Percentiles rank a stretch among this genome's conserved stretches.
phyloP scores from a whole-genome alignment of 2,888 invertebrate genomes.

The Latheticus oryzae region DNA sequence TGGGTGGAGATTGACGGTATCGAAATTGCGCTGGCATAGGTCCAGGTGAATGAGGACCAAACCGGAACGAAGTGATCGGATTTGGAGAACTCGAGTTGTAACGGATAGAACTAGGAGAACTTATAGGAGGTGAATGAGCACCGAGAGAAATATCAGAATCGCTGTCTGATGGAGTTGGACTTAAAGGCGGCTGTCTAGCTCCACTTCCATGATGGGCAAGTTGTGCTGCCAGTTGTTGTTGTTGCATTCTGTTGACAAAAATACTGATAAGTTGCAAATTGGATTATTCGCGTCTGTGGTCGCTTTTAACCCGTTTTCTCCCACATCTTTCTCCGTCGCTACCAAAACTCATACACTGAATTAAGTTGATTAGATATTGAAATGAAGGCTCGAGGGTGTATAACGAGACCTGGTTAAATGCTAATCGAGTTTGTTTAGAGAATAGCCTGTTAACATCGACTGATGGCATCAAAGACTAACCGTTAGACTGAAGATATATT shows the following conservation, averaged over 20 bases:
- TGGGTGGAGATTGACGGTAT: slow-evolving; percentile 60
- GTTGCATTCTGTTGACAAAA: slow-evolving; percentile 67
- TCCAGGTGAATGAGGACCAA: slow-evolving; percentile 65
- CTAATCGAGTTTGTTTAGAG: slow-evolving; percentile 62
- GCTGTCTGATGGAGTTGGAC: slow-evolving; percentile 64
- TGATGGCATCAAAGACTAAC: slow-evolving; percentile 56
- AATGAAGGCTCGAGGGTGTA: slow-evolving; percentile 61
- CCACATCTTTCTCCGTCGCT: slow-evolving; percentile 59
- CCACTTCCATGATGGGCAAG: slow-evolving; percentile 61
- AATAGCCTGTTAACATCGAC: slow-evolving; percentile 61
- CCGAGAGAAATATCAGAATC: slow-evolving; percentile 66
- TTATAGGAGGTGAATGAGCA: slow-evolving; percentile 63
- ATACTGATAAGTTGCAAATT: background rate
- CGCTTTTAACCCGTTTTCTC: slow-evolving; percentile 59
- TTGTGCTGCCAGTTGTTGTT: slow-evolving; percentile 64
- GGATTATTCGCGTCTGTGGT: slow-evolving; percentile 47
- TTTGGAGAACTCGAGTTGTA: slow-evolving; percentile 55
- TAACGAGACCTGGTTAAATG: slow-evolving; percentile 61
- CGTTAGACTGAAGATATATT: slow-evolving; percentile 53
- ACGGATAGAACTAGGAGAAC: slow-evolving; percentile 61
- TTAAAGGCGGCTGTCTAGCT: slow-evolving; percentile 58
- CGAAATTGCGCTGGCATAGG: slow-evolving; percentile 66
- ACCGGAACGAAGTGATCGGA: slow-evolving; percentile 63
- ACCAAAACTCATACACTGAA: slow-evolving; percentile 62
- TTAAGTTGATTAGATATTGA: slow-evolving; percentile 62